phyloP scores from a whole-genome alignment of 2,113 vertebrate species.

The Triplophysa siluroides region DNA sequence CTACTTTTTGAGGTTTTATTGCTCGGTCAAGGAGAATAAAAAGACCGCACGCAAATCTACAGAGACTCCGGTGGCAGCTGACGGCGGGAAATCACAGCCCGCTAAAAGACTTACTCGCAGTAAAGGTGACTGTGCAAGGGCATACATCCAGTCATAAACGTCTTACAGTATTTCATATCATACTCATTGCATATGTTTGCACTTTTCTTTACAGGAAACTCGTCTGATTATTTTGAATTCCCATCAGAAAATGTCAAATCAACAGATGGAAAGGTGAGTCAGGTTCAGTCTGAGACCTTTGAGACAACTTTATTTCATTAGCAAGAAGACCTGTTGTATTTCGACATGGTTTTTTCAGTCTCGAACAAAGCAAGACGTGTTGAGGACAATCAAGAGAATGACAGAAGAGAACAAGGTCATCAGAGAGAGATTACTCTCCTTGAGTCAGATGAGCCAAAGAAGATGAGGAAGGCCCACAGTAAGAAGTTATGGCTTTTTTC shows the following conservation, averaged over 20 bases:
- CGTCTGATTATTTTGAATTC: conserved; percentile 4
- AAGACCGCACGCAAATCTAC: background rate
- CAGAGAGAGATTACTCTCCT: conserved; percentile 72
- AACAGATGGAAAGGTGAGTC: background rate
- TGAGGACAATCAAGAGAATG: conserved; percentile 84
- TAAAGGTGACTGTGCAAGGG: background rate
- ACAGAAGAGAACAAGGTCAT: conserved; percentile 83
- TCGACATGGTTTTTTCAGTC: conserved; percentile 59
- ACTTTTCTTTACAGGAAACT: background rate
- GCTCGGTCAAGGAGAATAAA: background rate
- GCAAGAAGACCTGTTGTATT: background rate
- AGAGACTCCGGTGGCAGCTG: background rate
- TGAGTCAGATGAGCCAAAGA: conserved; percentile 55
- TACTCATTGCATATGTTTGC: background rate
- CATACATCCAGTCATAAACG: background rate
- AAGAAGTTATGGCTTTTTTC: background rate
- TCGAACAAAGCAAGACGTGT: conserved; percentile 71
- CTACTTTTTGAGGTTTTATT: background rate
- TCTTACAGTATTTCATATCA: background rate
- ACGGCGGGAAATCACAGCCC: conserved; percentile 4
- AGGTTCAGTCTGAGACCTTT: background rate
- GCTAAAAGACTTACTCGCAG: background rate
- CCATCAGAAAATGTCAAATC: background rate
- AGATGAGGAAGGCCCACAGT: conserved; percentile 19
- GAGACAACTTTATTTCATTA: background rate